Evolutionary conservation across 2,888 invertebrate species (phyloP), one percentile per base, ranked within the genome.

Genomic region (Cordylochernes scorpioides): DNA sequence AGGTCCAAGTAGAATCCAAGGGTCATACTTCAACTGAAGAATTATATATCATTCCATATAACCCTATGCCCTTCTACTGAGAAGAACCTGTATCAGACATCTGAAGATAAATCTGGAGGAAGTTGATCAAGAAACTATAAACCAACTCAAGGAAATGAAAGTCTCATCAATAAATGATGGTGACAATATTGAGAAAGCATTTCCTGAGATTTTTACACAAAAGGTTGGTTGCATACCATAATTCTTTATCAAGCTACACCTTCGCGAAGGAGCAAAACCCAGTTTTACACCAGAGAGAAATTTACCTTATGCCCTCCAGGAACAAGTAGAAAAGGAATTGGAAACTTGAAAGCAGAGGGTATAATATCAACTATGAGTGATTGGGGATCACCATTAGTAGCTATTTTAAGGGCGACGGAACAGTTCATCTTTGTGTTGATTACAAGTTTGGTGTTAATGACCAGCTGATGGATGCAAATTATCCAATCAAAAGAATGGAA

Each of bases 351-450:
- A 12, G n/a, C 3, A 27, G 14, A 15, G 10, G 17, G 17, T n/a
- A 4, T 16, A 4, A 27, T 17, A 6, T 17, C 13, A 21, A 8
- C 3, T 3, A 21, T 15, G 2, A 28, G 28, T 21, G 21, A 19
- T 3, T 28, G 28, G 21, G 19, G 18, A 18, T 28, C 21, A 21
- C 19, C 28, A 1, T 12, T 28, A 10, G 21, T 18, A 4, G 3
- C 24, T 9, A 28, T 19, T 24, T 18, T 2, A 29, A 24, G 24
- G 6, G 9, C 13, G 24, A 24, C 12, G 10, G 24, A 3, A 24
- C 4, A 9, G 24, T 29, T 24, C 4, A 14, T 14, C 24, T 29
- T n/a, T 29, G 24, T 10, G 28, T 28, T 10, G 15, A 29, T n/a
- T 29, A 29, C 10, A 29, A 24, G 14, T 9, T 29, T 6, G 29